phyloP scores from a whole-genome alignment of 2,888 invertebrate species.

The Elaeidobius kamerunicus region DNA sequence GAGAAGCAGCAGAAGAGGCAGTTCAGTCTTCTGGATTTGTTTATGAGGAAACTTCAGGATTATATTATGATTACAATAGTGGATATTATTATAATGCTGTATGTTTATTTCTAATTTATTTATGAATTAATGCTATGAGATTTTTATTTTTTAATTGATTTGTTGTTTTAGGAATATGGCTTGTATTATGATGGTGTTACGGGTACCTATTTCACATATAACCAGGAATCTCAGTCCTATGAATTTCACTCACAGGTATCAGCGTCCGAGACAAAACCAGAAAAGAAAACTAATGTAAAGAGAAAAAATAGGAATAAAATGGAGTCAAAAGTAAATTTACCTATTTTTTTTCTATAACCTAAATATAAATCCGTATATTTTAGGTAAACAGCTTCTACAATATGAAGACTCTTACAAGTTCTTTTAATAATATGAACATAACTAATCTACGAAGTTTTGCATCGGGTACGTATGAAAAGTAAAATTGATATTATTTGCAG shows the following conservation, averaged over 20 bases:
- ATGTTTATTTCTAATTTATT: conserved; percentile 46
- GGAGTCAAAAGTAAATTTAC: conserved; percentile 24
- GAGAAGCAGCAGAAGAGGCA: conserved; percentile 71
- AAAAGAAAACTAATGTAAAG: conserved; percentile 27
- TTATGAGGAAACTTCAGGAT: conserved; percentile 80
- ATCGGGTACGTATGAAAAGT: conserved; percentile 54
- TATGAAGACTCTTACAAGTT: conserved; percentile 47
- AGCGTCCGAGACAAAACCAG: conserved; percentile 37
- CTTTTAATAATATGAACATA: conserved; percentile 50
- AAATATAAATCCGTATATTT: conserved; percentile 33
- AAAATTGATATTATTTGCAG: conserved; percentile 47
- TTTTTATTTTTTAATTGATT: not conserved
- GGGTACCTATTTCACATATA: conserved; percentile 80
- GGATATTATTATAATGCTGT: conserved; percentile 91
- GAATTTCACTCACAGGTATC: conserved; percentile 76
- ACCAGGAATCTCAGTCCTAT: conserved; percentile 70
- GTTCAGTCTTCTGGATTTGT: conserved; percentile 75
- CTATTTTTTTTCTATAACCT: conserved; percentile 10
- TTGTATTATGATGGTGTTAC: conserved; percentile 87
- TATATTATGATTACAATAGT: conserved; percentile 85
- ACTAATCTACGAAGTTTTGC: conserved; percentile 54
- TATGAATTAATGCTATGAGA: not conserved
- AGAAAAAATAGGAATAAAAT: conserved; percentile 28
- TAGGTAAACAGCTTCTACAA: conserved; percentile 49
- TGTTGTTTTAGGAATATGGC: conserved; percentile 66